These are phyloP conservation scores for Typhlichthys subterraneus DNA, from an alignment of 2,797 vertebrate species.

Conservation along the genomic window DNA sequence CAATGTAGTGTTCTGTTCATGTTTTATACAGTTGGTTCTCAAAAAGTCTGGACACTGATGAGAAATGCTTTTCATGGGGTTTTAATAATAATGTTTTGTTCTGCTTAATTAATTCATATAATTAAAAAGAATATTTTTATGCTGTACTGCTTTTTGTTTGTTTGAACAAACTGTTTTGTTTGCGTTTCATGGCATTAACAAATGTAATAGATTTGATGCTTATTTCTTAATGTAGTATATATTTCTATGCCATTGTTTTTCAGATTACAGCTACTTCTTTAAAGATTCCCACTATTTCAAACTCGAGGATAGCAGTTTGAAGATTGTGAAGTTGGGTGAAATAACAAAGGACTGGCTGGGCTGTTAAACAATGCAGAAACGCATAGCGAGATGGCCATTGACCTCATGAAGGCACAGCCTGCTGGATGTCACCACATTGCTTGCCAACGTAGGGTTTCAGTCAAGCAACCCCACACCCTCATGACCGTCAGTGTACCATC, in stretches of 20 bases:
- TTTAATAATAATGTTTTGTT: too few relatives aligned
- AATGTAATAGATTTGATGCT: too few relatives aligned
- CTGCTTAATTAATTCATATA: too few relatives aligned
- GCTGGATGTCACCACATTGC: conserved; percentile 61
- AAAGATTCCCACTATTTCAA: conserved; percentile 93
- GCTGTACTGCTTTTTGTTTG: too few relatives aligned
- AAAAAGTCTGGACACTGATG: too few relatives aligned
- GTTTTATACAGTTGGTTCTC: too few relatives aligned
- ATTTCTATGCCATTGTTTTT: conserved; percentile 36
- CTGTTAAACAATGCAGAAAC: conserved; percentile 80
- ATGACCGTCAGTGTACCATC: conserved; percentile 57
- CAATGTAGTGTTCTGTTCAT: neutral
- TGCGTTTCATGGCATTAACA: too few relatives aligned
- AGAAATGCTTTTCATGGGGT: too few relatives aligned
- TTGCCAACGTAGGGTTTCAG: conserved; percentile 64
- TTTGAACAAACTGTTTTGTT: too few relatives aligned
- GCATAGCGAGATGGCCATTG: conserved; percentile 50
- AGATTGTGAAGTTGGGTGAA: conserved; percentile 94
- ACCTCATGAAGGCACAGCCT: conserved; percentile 55
- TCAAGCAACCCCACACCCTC: conserved; percentile 73
- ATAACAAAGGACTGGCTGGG: conserved; percentile 95
- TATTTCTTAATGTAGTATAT: too few relatives aligned
- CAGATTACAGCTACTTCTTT: conserved; percentile 98
- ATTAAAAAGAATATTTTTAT: too few relatives aligned
- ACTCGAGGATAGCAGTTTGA: conserved; percentile 94